Base-by-base conservation (phyloP, 2,888 invertebrate species). In the Syrista parreyssii region DNA sequence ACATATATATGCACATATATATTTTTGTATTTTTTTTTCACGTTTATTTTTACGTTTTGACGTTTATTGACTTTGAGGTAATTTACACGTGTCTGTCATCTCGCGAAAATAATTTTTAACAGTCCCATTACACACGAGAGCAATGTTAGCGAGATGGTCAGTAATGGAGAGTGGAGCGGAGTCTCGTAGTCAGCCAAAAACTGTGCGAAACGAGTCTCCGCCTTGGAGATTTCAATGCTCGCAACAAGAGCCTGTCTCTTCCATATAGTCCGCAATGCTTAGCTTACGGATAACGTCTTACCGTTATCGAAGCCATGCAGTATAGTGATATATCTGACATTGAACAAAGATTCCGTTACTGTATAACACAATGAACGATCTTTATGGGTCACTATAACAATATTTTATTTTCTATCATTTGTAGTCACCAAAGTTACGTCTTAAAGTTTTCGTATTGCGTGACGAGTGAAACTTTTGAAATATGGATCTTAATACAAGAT, bases 201-300 rank as follows among this genome's bases (percentile, higher is more conserved):
- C 73, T 80, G 12, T 77, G 68, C 74, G 72, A 79, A 82, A 78
- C 77, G 80, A 79, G 78, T 82, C 79, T 80, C 81, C 79, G 79
- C 79, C 83, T 81, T 79, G 85, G 87, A 69, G 87, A 87, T 79
- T 86, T 88, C 83, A 84, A 87, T 84, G 87, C 87, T 75, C 79
- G 86, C 78, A 81, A 78, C 55, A 74, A 80, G 80, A 78, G 69
- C 73, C 74, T 32, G 55, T 34, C n/a, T 74, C 34, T 74, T 33
- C 35, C 33, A 34, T 74, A 74, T 34, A 74, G 74, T 74, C 74
- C 11, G 74, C 15, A 35, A 34, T 23, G 23, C 74, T 74, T 34
- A 74, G 33, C 74, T 30, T n/a, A 55, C 55, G 55, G 55, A 55
- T 55, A 55, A 55, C 40, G 55, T 55, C 55, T 55, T 55, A 55